These are phyloP conservation scores for Tachycineta bicolor DNA, from an alignment of 2,113 vertebrate genomes.

Conservation along the genomic window DNA sequence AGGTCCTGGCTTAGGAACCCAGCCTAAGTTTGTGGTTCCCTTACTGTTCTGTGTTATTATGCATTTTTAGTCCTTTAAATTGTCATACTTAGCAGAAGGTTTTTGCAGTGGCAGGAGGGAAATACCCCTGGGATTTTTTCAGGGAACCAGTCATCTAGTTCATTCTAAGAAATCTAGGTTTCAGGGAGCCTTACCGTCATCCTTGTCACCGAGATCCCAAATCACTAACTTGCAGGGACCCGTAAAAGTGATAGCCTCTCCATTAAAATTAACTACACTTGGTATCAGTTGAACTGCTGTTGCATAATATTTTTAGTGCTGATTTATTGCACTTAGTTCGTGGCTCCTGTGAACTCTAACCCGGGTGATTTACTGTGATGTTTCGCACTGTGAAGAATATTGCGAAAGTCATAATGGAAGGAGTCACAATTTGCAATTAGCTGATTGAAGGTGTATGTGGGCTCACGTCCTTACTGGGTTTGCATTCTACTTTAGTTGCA, in stretches of 20 bases:
- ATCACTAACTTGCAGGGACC: background rate
- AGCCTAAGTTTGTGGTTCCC: background rate
- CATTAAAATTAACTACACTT: background rate
- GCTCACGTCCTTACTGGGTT: background rate
- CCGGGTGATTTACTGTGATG: background rate
- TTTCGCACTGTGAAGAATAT: background rate
- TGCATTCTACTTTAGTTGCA: background rate
- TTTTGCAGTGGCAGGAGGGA: conserved; percentile 2
- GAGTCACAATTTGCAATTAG: background rate
- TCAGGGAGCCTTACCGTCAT: background rate
- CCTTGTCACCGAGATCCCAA: background rate
- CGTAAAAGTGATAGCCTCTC: background rate
- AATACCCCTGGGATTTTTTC: background rate
- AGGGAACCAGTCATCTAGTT: background rate
- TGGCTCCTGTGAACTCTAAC: conserved; percentile 18
- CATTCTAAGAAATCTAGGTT: background rate
- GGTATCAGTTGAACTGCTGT: conserved; percentile 5
- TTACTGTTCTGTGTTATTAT: background rate
- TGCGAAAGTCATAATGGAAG: background rate
- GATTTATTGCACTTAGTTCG: background rate
- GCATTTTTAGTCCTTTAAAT: background rate
- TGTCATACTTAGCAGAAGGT: background rate
- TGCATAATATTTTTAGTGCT: conserved; percentile 17
- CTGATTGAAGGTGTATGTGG: conserved; percentile 8
- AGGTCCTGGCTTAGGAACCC: background rate